Percentiles rank a stretch among this genome's conserved stretches.
These are phyloP conservation scores for Lacerta viridis DNA, from an alignment of 2,797 vertebrate species.

Conservation along the genomic window DNA sequence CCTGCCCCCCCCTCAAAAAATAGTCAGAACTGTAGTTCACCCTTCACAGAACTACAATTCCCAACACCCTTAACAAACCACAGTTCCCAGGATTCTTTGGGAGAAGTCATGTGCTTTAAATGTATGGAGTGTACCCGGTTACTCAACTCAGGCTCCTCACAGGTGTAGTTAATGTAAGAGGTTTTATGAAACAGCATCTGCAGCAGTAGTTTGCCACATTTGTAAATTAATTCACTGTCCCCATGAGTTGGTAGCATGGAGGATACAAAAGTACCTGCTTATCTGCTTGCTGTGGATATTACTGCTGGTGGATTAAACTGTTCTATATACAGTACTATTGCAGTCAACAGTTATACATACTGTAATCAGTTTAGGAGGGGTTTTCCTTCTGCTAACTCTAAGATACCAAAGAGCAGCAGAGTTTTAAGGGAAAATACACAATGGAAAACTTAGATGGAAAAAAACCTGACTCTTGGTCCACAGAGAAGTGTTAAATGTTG, in stretches of 20 bases:
- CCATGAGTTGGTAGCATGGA: not conserved
- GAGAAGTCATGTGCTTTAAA: no score
- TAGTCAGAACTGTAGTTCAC: no score
- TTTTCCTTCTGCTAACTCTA: not conserved
- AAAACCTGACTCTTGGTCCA: constrained; percentile 2
- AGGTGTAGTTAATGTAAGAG: not conserved
- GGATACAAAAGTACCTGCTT: not conserved
- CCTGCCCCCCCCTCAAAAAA: no score
- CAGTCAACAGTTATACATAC: no score
- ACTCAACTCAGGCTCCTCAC: no score
- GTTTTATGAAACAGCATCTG: not conserved
- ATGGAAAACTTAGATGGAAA: not conserved
- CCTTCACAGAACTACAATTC: no score
- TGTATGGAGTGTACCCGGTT: no score
- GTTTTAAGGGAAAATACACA: not conserved
- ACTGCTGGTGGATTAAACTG: not conserved
- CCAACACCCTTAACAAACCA: no score
- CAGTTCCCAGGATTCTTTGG: no score
- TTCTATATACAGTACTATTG: no score
- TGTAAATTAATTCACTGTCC: not conserved
- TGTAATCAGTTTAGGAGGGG: no score
- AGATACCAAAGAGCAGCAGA: not conserved
- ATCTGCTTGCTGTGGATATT: not conserved
- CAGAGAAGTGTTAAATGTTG: constrained; percentile 59
- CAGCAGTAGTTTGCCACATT: not conserved